Evolutionary conservation across 2,113 vertebrate species (phyloP), one percentile per base, ranked within the genome.

Genomic region (Garra rufa): DNA sequence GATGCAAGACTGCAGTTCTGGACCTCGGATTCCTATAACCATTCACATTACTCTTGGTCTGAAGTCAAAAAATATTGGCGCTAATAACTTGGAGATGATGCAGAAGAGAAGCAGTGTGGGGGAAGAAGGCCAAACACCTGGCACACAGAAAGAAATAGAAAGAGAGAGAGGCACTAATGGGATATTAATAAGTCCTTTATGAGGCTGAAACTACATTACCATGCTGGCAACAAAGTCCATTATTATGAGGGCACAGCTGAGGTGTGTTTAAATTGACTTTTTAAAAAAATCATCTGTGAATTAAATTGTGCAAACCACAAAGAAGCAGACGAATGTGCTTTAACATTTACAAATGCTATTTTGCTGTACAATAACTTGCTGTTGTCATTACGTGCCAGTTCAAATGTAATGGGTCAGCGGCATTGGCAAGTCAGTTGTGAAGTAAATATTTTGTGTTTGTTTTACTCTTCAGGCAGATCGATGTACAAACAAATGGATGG

Each of bases 181-280:
- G 63, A 55, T 67, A 48, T 52, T 78, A 77, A 59, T 77, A 59
- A 78, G 34, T 26, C 55, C 8, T 78, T 78, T 5, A 78, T 61
- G 34, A 26, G n/a, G 11, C 34, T 59, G 21, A 61, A 59, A 59
- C 52, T 78, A 2, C 52, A 61, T 59, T 43, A 59, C 34, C 17
- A 21, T 26, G 10, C 19, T 26, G 19, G 13, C 76, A 59, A 43
- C 34, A n/a, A 59, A 0, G 55, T 34, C n/a, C 34, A 43, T 34
- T 59, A 26, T 26, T 59, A 26, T 0, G 14, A 78, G 38, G 43
- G 30, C 21, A 26, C 26, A 30, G 19, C 15, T 76, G 44, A 75
- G 71, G 75, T 44, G 24, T 4, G 41, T 44, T 44, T 15, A 73
- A 44, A 46, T 24, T 7, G 41, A 71, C 69, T 44, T 24, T 21